Percentiles rank a stretch among this genome's conserved stretches.
Conservation (phyloP, 1,140 invertebrate species). For the Diachasma alloeum region DNA sequence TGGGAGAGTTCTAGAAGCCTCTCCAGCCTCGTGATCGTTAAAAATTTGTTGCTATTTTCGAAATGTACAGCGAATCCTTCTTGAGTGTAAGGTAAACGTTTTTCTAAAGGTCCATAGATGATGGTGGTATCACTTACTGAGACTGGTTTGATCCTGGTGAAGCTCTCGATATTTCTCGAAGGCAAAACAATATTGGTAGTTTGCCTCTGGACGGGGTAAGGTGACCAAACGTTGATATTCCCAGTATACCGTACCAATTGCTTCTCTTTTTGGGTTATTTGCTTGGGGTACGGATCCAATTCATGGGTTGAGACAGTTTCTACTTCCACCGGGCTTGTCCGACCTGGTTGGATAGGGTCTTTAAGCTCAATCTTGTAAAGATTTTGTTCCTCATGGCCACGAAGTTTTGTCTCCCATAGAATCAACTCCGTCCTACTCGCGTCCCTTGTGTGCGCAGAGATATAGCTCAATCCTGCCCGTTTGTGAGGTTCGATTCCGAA, state of each 20-base stretch:
- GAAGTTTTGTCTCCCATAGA: conserved; percentile 66
- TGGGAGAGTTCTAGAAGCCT: conserved; percentile 95
- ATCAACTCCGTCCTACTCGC: conserved; percentile 71
- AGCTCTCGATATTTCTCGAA: conserved; percentile 84
- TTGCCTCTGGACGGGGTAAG: conserved; percentile 82
- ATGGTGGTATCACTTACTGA: conserved; percentile 80
- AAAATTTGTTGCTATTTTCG: conserved; percentile 96
- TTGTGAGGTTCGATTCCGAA: conserved; percentile 74
- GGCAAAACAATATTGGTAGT: conserved; percentile 82
- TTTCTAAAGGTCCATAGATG: conserved; percentile 88
- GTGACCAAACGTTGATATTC: conserved; percentile 85
- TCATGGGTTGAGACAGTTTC: conserved; percentile 82
- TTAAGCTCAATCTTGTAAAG: conserved; percentile 73
- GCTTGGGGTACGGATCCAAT: conserved; percentile 82
- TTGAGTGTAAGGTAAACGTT: conserved; percentile 68
- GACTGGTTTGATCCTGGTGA: conserved; percentile 87
- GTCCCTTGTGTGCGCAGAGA: conserved; percentile 73
- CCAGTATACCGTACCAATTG: conserved; percentile 89
- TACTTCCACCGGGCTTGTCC: conserved; percentile 71
- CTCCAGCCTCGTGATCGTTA: conserved; percentile 87
- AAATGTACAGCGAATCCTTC: conserved; percentile 86
- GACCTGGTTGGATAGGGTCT: conserved; percentile 68
- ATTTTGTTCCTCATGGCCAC: conserved; percentile 61
- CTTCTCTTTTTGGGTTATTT: conserved; percentile 91
- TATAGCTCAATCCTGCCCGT: conserved; percentile 75